Conservation (phyloP, 2,888 invertebrate species). For the Apamea epomidion region DNA sequence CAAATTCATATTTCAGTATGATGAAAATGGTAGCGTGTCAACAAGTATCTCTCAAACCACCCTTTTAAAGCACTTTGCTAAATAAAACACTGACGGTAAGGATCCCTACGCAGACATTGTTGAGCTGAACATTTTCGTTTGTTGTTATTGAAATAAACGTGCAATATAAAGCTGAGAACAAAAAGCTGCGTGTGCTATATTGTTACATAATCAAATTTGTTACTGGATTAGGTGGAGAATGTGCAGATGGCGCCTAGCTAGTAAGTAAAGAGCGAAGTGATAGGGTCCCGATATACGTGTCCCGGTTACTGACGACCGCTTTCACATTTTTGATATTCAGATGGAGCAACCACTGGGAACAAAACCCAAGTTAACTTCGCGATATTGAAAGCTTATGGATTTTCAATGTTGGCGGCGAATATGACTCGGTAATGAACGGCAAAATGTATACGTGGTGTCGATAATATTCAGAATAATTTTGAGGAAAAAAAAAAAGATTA, state of each 20-base stretch:
- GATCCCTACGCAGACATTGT: constrained; percentile 37
- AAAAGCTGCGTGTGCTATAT: constrained; percentile 76
- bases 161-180: constrained; percentile 64
- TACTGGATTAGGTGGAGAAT: constrained; percentile 88
- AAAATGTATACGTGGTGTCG: constrained; percentile 67
- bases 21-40: constrained; percentile 31
- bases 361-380: constrained; percentile 88
- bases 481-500: background rate
- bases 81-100: constrained; percentile 51
- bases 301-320: constrained; percentile 88
- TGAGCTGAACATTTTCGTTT: constrained; percentile 46
- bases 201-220: constrained; percentile 88
- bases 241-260: constrained; percentile 88
- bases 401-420: constrained; percentile 86
- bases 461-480: constrained; percentile 40
- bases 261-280: constrained; percentile 90
- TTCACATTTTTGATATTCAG: constrained; percentile 90
- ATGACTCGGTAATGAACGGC: constrained; percentile 81
- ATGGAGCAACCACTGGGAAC: constrained; percentile 88
- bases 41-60: constrained; percentile 40
- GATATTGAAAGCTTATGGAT: constrained; percentile 90
- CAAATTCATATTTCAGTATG: constrained; percentile 19
- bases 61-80: constrained; percentile 39
- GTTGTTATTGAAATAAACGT: constrained; percentile 65
- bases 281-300: constrained; percentile 90